A percentile compares a stretch with the other conserved stretches of the same genome.
These are phyloP conservation scores for Ceramica pisi DNA, from an alignment of 2,888 invertebrate genomes.

Conservation along the genomic window DNA sequence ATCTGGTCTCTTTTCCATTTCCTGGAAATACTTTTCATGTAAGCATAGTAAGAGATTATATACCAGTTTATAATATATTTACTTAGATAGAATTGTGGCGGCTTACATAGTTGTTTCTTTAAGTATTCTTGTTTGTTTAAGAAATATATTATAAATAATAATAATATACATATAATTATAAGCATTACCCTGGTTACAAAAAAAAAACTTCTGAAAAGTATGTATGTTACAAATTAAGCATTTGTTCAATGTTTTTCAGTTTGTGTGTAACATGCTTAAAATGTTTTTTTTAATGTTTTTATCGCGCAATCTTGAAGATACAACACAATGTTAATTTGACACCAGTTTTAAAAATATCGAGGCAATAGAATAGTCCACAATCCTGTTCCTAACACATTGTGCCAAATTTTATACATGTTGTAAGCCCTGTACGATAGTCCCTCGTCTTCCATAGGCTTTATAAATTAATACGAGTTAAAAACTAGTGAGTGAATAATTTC, in stretches of 20 bases:
- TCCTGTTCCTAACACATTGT: slow-evolving; percentile 86
- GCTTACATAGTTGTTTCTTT: slow-evolving; percentile 35
- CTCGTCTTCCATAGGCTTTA: slow-evolving; percentile 87
- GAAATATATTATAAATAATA: slow-evolving; percentile 51
- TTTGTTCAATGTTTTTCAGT: slow-evolving; percentile 24
- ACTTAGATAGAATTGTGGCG: slow-evolving; percentile 55
- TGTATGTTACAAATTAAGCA: slow-evolving; percentile 29
- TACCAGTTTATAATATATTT: slow-evolving; percentile 68
- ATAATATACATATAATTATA: slow-evolving; percentile 39
- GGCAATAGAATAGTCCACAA: slow-evolving; percentile 70
- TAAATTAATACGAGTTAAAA: slow-evolving; percentile 69
- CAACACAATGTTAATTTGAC: slow-evolving; percentile 55
- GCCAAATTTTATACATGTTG: slow-evolving; percentile 82
- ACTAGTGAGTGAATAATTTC: slow-evolving; percentile 71
- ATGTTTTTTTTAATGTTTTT: slow-evolving; percentile 13
- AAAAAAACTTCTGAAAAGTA: slow-evolving; percentile 11
- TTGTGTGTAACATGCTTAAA: slow-evolving; percentile 27
- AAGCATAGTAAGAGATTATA: slow-evolving; percentile 71
- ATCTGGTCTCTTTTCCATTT: slow-evolving; percentile 83
- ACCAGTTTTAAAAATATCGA: slow-evolving; percentile 60
- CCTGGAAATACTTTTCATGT: slow-evolving; percentile 74
- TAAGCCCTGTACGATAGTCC: slow-evolving; percentile 79
- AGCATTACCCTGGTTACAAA: slow-evolving; percentile 35
- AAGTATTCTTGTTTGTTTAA: slow-evolving; percentile 44
- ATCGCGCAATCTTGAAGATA: slow-evolving; percentile 61